Conservation (phyloP, 2,113 vertebrate species). For the Pipa parva region DNA sequence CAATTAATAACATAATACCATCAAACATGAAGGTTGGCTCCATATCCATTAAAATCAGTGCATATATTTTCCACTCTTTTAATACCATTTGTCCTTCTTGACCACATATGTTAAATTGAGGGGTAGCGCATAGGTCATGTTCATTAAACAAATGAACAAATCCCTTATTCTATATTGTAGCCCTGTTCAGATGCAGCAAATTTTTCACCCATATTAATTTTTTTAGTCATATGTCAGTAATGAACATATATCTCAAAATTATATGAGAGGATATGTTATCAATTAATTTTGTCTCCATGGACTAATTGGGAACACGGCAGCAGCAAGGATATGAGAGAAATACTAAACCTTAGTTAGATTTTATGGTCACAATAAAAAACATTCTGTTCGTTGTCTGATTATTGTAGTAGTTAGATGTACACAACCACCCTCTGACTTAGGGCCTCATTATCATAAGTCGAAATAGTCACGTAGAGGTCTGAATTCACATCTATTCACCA, state of each 20-base stretch:
- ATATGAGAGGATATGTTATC: not conserved
- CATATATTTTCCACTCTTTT: not conserved
- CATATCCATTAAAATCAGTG: conserved; percentile 9
- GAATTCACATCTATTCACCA: too few relatives aligned
- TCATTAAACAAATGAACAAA: conserved; percentile 20
- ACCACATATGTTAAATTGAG: conserved; percentile 5
- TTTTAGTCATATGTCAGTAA: not conserved
- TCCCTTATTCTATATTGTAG: conserved; percentile 12
- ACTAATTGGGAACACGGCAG: too few relatives aligned
- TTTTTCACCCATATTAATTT: conserved; percentile 12
- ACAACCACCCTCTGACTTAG: too few relatives aligned
- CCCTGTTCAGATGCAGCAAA: conserved; percentile 28
- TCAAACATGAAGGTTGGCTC: conserved; percentile 56
- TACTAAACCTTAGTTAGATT: too few relatives aligned
- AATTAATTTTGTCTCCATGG: not conserved
- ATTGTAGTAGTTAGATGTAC: too few relatives aligned
- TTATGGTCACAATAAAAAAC: too few relatives aligned
- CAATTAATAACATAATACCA: conserved; percentile 58
- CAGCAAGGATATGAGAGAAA: too few relatives aligned
- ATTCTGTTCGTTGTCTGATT: too few relatives aligned
- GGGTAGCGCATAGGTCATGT: conserved; percentile 38
- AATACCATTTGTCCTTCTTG: conserved; percentile 5
- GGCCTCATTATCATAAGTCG: too few relatives aligned
- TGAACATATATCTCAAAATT: not conserved
- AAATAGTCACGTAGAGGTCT: too few relatives aligned